Conservation (phyloP, 1,140 invertebrate genomes). For the Tetramorium simillimum region DNA sequence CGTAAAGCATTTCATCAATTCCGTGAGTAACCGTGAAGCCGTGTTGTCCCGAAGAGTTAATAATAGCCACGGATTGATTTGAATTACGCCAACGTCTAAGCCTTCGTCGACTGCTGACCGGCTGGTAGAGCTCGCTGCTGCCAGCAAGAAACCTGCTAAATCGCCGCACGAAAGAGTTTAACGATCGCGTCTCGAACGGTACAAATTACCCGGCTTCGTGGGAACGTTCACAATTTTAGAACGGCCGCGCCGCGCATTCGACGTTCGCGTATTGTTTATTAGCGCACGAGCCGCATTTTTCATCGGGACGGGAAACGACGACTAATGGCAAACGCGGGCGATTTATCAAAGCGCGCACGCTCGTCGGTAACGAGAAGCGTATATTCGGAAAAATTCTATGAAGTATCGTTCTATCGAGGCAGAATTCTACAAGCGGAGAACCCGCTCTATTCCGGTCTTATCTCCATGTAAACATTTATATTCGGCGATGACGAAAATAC, state of each 20-base stretch:
- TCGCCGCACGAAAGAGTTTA: conserved; percentile 63
- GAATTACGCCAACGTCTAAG: conserved; percentile 39
- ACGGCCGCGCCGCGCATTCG: conserved; percentile 4
- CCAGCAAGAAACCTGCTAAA: conserved; percentile 62
- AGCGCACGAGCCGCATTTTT: conserved; percentile 22
- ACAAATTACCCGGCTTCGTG: conserved; percentile 66
- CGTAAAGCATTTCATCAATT: neutral
- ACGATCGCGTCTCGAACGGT: conserved; percentile 65
- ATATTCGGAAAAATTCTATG: neutral
- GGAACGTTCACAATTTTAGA: conserved; percentile 66
- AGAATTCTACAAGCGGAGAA: neutral
- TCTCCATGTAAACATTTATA: neutral
- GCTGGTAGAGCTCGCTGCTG: conserved; percentile 7
- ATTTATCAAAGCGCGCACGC: conserved; percentile 32
- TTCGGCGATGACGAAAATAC: neutral
- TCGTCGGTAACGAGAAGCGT: conserved; percentile 20
- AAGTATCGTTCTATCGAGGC: neutral
- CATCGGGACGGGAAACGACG: conserved; percentile 3
- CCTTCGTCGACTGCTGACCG: neutral
- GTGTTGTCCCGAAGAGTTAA: conserved; percentile 6
- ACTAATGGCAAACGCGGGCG: conserved; percentile 21
- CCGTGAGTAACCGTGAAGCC: neutral
- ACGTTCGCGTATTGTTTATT: conserved; percentile 39
- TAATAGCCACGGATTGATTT: conserved; percentile 25
- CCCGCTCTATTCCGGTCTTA: neutral